A percentile compares a stretch with the other conserved stretches of the same genome.
phyloP scores from a whole-genome alignment of 2,888 invertebrate genomes.

The Glyphotaelius pellucidus region DNA sequence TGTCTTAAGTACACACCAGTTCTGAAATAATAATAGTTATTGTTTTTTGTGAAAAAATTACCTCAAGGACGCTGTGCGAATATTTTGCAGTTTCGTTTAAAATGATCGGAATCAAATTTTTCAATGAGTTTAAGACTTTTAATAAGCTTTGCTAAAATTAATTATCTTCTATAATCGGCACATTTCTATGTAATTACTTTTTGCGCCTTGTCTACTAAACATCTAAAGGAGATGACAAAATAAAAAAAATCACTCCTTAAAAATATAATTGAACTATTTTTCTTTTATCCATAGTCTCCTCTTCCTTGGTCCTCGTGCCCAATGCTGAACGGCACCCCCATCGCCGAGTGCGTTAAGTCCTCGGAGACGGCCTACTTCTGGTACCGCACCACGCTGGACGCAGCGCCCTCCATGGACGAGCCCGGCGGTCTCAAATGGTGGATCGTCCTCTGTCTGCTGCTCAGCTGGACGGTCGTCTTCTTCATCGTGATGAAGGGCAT shows the following conservation, averaged over 20 bases:
- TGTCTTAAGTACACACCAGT: too few relatives aligned
- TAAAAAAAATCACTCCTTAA: neutral
- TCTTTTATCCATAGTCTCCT: constrained; percentile 79
- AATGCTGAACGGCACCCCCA: constrained; percentile 80
- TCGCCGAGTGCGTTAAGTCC: constrained; percentile 87
- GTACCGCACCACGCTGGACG: constrained; percentile 93
- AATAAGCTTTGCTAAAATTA: too few relatives aligned
- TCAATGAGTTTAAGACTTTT: too few relatives aligned
- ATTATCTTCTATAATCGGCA: too few relatives aligned
- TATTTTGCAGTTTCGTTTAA: too few relatives aligned
- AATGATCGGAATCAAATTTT: too few relatives aligned
- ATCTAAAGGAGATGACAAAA: too few relatives aligned
- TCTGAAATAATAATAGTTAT: too few relatives aligned
- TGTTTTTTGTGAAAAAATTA: too few relatives aligned
- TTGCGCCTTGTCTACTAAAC: too few relatives aligned
- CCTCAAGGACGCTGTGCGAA: too few relatives aligned
- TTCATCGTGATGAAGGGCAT: constrained; percentile 98
- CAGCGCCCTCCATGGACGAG: constrained; percentile 90
- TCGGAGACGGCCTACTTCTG: constrained; percentile 95
- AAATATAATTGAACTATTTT: neutral
- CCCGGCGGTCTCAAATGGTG: constrained; percentile 94
- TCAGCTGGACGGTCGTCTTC: constrained; percentile 95
- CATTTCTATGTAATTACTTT: too few relatives aligned
- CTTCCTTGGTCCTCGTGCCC: constrained; percentile 93
- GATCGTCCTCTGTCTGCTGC: constrained; percentile 91